Percentiles rank a stretch among this genome's conserved stretches.
These are phyloP conservation scores for Neomorphus geoffroyi DNA, from an alignment of 2,797 vertebrate species.

Conservation along the genomic window DNA sequence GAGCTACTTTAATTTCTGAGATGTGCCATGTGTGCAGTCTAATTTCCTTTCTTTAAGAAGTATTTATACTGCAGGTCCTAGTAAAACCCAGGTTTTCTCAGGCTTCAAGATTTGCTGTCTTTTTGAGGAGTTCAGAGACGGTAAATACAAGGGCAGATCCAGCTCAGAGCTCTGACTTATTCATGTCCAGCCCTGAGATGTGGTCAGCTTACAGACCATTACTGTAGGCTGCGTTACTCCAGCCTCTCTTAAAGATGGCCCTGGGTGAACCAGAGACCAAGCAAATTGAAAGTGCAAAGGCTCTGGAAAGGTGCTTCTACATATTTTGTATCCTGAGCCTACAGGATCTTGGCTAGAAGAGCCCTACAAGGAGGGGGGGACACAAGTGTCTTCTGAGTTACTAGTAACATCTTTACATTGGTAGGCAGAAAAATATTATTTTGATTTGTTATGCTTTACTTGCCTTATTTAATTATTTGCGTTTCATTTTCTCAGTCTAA, in stretches of 20 bases:
- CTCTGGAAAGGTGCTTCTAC: not conserved
- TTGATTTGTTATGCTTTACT: not conserved
- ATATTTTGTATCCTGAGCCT: not conserved
- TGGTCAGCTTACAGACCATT: not conserved
- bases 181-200: not conserved
- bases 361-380: accelerated
- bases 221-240: not conserved
- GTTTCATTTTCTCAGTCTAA: not conserved
- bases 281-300: not conserved
- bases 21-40: not conserved
- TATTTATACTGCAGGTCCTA: not conserved
- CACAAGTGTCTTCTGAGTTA: not conserved
- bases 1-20: not conserved
- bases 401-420: not conserved
- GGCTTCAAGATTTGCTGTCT: not conserved
- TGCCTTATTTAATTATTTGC: not conserved
- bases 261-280: not conserved
- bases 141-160: not conserved
- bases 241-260: not conserved
- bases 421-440: not conserved
- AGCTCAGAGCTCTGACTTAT: not conserved
- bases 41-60: not conserved
- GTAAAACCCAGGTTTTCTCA: not conserved
- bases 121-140: not conserved
- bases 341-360: not conserved